Evolutionary conservation across 1,140 invertebrate species (phyloP).

Genomic region (Pseudobourletiella spinata): DNA sequence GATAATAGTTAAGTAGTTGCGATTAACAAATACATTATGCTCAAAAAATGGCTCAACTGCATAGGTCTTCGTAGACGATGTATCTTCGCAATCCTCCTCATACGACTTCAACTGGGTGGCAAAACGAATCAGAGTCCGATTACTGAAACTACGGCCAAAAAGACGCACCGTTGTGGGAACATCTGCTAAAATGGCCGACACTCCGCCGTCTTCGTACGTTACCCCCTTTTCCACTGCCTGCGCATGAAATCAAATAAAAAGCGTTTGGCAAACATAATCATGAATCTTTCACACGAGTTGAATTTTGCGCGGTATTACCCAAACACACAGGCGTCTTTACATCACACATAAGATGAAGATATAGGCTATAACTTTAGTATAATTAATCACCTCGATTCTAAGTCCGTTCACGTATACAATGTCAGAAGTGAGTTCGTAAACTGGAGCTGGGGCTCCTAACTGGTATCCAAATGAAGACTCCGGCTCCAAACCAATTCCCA

Average conservation of each 20-base stretch:
- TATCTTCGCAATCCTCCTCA: conserved; percentile 32
- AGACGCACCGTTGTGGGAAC: conserved; percentile 53
- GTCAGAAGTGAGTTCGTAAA: conserved; percentile 6
- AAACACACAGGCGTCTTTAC: no score
- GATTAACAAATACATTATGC: no score
- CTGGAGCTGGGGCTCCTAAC: neutral
- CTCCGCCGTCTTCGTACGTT: conserved; percentile 50
- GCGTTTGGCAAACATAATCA: no score
- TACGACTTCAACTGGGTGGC: conserved; percentile 43
- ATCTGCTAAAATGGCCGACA: conserved; percentile 56
- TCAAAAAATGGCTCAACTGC: no score
- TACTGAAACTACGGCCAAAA: conserved; percentile 61
- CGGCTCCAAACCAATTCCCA: neutral
- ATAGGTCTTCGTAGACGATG: conserved; percentile 21
- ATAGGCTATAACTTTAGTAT: no score
- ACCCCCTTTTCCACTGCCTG: conserved; percentile 27
- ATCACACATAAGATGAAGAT: no score
- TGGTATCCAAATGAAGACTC: neutral
- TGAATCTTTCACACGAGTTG: no score
- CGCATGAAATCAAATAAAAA: neutral
- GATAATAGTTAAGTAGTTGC: no score
- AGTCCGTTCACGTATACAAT: conserved; percentile 22
- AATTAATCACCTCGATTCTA: conserved; percentile 27
- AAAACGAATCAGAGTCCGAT: conserved; percentile 59
- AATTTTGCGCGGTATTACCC: no score